These are phyloP conservation scores for Pteropus alecto DNA, from an alignment of 2,113 vertebrate species.

Conservation along the genomic window DNA sequence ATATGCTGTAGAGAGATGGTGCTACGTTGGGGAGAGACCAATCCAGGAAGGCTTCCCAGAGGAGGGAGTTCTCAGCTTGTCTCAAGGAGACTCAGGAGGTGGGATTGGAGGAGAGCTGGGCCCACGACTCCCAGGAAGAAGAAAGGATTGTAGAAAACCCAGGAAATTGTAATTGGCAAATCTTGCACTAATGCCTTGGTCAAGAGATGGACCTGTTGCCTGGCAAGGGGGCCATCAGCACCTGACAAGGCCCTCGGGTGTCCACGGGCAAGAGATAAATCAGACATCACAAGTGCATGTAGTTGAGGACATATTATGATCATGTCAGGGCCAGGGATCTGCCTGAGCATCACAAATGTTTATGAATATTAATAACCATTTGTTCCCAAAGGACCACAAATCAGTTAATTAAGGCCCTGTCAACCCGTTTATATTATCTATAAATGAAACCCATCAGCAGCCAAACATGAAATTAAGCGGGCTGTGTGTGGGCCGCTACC, in stretches of 20 bases:
- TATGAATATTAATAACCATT: constrained; percentile 83
- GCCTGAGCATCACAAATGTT: constrained; percentile 72
- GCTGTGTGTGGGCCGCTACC: constrained; percentile 55
- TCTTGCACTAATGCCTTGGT: background rate
- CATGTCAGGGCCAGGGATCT: constrained; percentile 67
- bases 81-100: background rate
- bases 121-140: background rate
- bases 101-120: background rate
- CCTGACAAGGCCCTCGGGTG: background rate
- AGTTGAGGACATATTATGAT: constrained; percentile 48
- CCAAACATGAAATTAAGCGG: constrained; percentile 73
- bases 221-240: background rate
- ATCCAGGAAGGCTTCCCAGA: background rate
- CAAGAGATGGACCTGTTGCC: background rate
- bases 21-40: background rate
- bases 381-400: constrained; percentile 77
- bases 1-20: accelerated
- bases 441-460: constrained; percentile 75
- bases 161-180: background rate
- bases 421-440: constrained; percentile 78
- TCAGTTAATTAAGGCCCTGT: constrained; percentile 81
- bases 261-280: background rate
- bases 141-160: background rate
- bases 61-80: background rate
- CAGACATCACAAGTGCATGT: background rate